Evolutionary conservation across 2,113 vertebrate genomes (phyloP).

Genomic region (Myocastor coypus): DNA sequence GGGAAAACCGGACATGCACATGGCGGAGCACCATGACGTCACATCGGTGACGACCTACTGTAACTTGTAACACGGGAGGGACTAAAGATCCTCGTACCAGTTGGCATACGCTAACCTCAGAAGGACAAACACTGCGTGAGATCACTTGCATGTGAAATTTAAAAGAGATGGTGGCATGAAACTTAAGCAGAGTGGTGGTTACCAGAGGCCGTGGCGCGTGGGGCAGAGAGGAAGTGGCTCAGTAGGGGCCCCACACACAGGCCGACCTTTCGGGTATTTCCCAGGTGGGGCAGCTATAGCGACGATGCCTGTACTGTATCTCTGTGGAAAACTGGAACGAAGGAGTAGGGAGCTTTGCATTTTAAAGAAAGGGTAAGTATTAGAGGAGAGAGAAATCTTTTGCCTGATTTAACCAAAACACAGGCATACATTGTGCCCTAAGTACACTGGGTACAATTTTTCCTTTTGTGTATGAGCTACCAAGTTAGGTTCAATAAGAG

Average conservation of each 20-base stretch:
- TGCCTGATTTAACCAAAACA: neutral
- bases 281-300: neutral
- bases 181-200: neutral
- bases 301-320: neutral
- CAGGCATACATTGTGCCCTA: neutral
- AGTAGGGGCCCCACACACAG: neutral
- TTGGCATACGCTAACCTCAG: neutral
- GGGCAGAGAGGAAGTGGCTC: neutral
- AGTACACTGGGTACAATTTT: neutral
- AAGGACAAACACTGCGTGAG: neutral
- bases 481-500: neutral
- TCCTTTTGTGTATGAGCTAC: neutral
- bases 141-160: neutral
- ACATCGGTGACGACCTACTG: neutral
- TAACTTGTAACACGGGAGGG: neutral
- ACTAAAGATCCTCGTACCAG: neutral
- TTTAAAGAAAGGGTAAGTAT: neutral
- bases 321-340: neutral
- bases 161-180: neutral
- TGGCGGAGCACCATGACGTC: neutral
- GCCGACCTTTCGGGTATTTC: neutral
- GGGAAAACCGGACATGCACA: neutral
- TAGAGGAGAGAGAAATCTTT: neutral
- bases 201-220: neutral
- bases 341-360: neutral